Evolutionary conservation across 2,888 invertebrate species (phyloP), one percentile per base, ranked within the genome.

Genomic region (Tenodera sinensis): DNA sequence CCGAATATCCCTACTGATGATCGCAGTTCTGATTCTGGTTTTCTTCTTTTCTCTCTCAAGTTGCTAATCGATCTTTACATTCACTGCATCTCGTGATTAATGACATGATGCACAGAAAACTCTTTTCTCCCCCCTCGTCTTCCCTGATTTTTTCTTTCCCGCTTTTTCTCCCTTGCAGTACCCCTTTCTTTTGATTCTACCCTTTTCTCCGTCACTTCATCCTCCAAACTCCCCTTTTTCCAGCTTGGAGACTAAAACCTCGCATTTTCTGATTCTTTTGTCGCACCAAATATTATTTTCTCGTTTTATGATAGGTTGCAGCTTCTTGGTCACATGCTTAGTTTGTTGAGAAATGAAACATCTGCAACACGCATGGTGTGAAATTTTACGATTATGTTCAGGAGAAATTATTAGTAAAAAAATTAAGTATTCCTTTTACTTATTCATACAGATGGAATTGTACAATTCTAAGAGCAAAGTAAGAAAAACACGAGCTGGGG

Each of bases 51-150:
- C 42, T 85, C 28, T 85, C 47, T 25, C 47, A 28, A 28, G 81
- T 88, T 83, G 89, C 89, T 89, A 89, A 89, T 89, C 89, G 89
- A 89, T 89, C 89, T 89, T 88, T 84, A 88, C 89, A 89, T 88
- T 89, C 89, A 89, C 84, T 88, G 88, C 89, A 89, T 85, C 42
- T 42, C 88, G 88, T 89, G 89, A 89, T 89, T 89, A 89, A 89
- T 89, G 89, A 88, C 87, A 28, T 81, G 83, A 25, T 71, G 54
- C 54, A 71, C 54, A 71, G 54, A 89, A 82, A 89, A 83, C 71
- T 88, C 71, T 71, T 42, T 47, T 88, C 84, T 89, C 85, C 54
- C 85, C 82, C 85, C 42, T 20, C 27, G 54, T 47, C 42, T 28
- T 14, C 83, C 12, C 83, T 27, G 27, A 54, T 87, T 71, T 71